Base-by-base conservation (phyloP, 2,797 vertebrate genomes). In the Melanotaenia parkinsoni region DNA sequence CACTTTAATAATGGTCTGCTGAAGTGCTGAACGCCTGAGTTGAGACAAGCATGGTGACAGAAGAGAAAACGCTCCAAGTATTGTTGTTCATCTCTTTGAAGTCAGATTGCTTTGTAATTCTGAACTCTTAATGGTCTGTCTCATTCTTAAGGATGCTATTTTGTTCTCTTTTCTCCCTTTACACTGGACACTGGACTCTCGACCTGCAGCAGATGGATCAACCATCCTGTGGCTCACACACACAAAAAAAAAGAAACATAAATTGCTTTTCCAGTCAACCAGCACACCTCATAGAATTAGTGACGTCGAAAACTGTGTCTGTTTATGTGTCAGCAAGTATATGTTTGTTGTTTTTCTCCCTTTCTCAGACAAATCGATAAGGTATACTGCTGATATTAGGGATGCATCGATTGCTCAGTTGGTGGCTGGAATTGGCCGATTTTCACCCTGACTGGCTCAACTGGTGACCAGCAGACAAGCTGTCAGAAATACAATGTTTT, bases 81-180 rank as follows among this genome's bases (percentile, higher is more conserved):
- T 62, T 62, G 47, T 62, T 73, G 78, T 85, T 84, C 71, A 74
- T 84, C 72, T 80, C 73, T 86, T 86, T 86, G 86, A 89, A 84
- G 85, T 75, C 66, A 73, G 59, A 28, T 68, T 72, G 73, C 77
- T 88, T 67, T 35, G 80, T 79, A 18, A 85, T 86, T 80, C 68
- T 81, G 76, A 16, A 50, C 74, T 69, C 64, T 30, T 89, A 84
- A 90, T 84, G 71, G 75, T 61, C 79, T 81, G 77, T 84, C 63
- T 81, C 79, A 61, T 89, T 75, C 77, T 86, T 76, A 82, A 87
- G 81, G 83, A 77, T 86, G 73, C 78, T 78, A 50, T 76, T 82
- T 79, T 72, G 81, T 63, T 77, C 53, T 76, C 58, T 58, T 74
- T 82, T 83, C 63, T 79, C 78, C 82, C 72, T 86, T 88, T 86